Conservation (phyloP, 2,113 vertebrate species). For the Oncorhynchus nerka region DNA sequence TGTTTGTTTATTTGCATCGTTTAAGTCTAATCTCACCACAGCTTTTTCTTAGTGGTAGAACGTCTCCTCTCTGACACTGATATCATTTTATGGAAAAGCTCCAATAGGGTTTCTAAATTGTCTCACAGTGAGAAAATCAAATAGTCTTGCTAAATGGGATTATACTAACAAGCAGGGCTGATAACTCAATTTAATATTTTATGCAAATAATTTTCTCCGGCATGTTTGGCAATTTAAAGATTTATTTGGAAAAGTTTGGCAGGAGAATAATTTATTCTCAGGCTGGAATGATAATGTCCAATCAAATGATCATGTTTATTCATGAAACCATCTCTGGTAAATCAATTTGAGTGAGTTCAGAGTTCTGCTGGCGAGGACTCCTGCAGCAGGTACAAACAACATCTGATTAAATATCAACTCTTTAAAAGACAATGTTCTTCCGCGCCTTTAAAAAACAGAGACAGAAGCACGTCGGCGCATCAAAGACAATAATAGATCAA, state of each 20-base stretch:
- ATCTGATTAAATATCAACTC: background rate
- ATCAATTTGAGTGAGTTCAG: background rate
- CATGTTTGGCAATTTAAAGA: constrained; percentile 7
- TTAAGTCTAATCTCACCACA: background rate
- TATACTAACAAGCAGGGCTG: background rate
- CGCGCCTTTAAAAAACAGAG: too few relatives aligned
- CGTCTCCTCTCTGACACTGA: background rate
- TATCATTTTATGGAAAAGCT: background rate
- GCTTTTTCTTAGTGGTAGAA: background rate
- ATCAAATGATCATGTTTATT: constrained; percentile 24
- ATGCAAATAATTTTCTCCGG: background rate
- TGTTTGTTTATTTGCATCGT: background rate
- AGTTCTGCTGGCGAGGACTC: background rate
- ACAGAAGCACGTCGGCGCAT: too few relatives aligned
- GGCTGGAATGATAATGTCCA: constrained; percentile 11
- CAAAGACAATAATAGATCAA: too few relatives aligned
- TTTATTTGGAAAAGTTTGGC: background rate
- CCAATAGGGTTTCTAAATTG: background rate
- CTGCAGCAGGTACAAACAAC: background rate
- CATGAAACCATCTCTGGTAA: constrained; percentile 11
- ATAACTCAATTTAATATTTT: constrained; percentile 1
- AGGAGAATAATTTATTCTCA: background rate
- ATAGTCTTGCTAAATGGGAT: background rate
- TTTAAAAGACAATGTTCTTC: background rate
- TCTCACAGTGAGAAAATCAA: background rate